Conservation (phyloP, 2,888 invertebrate species). For the Drosophila quinaria region DNA sequence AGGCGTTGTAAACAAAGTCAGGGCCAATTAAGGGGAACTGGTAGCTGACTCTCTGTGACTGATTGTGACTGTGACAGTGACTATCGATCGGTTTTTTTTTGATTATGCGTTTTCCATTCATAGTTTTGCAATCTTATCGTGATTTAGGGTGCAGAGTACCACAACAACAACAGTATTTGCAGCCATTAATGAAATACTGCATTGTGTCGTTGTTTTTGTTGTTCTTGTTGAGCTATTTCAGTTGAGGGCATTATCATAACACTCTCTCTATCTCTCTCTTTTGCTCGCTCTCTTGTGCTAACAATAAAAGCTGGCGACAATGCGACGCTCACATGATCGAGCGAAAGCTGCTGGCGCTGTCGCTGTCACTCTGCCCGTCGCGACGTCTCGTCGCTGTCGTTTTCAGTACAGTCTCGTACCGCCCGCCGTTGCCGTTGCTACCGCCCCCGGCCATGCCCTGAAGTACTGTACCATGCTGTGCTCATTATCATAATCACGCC, state of each 20-base stretch:
- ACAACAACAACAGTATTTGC: slow-evolving; percentile 14
- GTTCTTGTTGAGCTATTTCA: slow-evolving; percentile 18
- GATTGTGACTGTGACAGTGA: slow-evolving; percentile 25
- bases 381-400: slow-evolving; percentile 13
- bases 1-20: slow-evolving; percentile 69
- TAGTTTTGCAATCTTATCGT: slow-evolving; percentile 70
- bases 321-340: slow-evolving; percentile 72
- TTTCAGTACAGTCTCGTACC: slow-evolving; percentile 55
- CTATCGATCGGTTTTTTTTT: slow-evolving; percentile 3
- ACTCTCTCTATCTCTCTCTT: slow-evolving; percentile 9
- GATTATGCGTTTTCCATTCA: slow-evolving; percentile 58
- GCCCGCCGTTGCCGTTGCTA: slow-evolving; percentile 10
- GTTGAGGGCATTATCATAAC: slow-evolving; percentile 30
- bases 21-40: slow-evolving; percentile 40
- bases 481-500: slow-evolving; percentile 75
- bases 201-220: slow-evolving; percentile 38
- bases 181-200: slow-evolving; percentile 34
- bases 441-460: slow-evolving; percentile 16
- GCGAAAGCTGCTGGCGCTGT: slow-evolving; percentile 50
- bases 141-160: slow-evolving; percentile 54
- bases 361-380: slow-evolving; percentile 24
- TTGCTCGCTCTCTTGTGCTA: slow-evolving; percentile 27
- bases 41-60: slow-evolving; percentile 8
- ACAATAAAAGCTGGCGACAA: slow-evolving; percentile 55
- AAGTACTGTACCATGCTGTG: slow-evolving; percentile 25